Conservation (phyloP, 2,797 vertebrate species). For the Aphelocoma californica region DNA sequence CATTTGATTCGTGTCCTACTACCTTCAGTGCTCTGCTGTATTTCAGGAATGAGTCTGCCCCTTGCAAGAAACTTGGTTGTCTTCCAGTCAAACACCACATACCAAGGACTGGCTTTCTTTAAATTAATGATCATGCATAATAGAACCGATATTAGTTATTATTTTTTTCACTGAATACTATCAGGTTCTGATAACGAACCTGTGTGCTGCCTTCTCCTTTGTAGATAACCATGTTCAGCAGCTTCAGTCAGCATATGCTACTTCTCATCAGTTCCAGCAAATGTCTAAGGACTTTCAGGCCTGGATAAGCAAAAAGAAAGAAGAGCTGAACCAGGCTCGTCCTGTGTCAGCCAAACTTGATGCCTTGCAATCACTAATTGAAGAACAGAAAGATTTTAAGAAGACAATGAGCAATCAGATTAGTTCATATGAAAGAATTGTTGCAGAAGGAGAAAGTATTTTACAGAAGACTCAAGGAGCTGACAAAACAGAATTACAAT, state of each 20-base stretch:
- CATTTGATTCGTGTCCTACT: not conserved
- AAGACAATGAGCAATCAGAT: conserved; percentile 77
- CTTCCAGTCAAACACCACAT: not conserved
- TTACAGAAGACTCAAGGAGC: conserved; percentile 88
- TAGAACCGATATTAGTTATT: not conserved
- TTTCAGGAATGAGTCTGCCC: not conserved
- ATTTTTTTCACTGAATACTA: not conserved
- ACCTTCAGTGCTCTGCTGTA: not conserved
- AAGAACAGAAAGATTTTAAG: conserved; percentile 83
- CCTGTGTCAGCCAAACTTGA: conserved; percentile 84
- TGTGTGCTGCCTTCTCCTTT: conserved; percentile 43
- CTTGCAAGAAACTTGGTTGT: not conserved
- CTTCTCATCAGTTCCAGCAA: conserved; percentile 94
- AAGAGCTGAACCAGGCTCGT: conserved; percentile 78
- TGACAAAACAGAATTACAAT: conserved; percentile 87
- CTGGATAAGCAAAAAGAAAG: conserved; percentile 87
- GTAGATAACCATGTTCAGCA: conserved; percentile 87
- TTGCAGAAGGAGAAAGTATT: conserved; percentile 88
- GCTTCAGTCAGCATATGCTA: conserved; percentile 88
- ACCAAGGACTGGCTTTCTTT: not conserved
- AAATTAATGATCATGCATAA: not conserved
- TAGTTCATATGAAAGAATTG: conserved; percentile 81
- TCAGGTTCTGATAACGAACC: not conserved
- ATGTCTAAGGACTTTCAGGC: conserved; percentile 91
- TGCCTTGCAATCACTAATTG: conserved; percentile 79